phyloP scores from a whole-genome alignment of 2,888 invertebrate genomes.

The Conus canariensis region DNA sequence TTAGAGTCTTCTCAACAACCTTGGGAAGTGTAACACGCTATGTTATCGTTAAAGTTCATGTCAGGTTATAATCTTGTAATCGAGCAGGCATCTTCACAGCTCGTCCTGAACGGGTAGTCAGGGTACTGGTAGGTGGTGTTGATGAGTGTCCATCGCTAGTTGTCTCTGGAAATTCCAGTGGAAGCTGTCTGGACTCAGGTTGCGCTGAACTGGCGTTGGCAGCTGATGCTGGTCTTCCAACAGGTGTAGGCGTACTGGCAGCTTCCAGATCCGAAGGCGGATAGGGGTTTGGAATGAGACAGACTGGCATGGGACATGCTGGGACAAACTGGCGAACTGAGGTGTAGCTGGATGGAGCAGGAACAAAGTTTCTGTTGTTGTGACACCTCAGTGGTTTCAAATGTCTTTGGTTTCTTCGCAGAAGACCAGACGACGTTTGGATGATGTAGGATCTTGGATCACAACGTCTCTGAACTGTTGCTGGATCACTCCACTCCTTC shows the following conservation, averaged over 20 bases:
- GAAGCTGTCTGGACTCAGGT: background rate
- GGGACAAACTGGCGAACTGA: background rate
- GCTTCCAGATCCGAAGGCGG: background rate
- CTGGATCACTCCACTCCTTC: background rate
- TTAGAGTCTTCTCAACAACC: background rate
- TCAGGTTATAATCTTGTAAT: background rate
- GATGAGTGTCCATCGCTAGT: background rate
- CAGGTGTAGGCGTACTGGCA: background rate
- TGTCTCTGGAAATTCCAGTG: background rate
- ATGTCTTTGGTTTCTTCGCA: background rate
- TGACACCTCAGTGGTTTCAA: background rate
- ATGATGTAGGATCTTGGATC: background rate
- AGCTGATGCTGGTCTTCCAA: background rate
- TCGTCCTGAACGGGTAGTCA: background rate
- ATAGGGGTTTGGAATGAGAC: background rate
- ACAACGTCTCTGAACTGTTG: background rate
- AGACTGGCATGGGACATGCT: background rate
- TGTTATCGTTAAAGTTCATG: background rate
- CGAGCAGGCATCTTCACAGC: background rate
- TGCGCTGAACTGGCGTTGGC: background rate
- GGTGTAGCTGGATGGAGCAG: background rate
- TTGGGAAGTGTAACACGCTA: background rate
- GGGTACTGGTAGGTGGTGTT: background rate
- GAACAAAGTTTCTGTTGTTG: background rate
- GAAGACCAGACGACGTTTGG: constrained; percentile 1